Percentiles rank a stretch among this genome's conserved stretches.
phyloP scores from a whole-genome alignment of 1,140 invertebrate genomes.

The Adoxophyes honmai region DNA sequence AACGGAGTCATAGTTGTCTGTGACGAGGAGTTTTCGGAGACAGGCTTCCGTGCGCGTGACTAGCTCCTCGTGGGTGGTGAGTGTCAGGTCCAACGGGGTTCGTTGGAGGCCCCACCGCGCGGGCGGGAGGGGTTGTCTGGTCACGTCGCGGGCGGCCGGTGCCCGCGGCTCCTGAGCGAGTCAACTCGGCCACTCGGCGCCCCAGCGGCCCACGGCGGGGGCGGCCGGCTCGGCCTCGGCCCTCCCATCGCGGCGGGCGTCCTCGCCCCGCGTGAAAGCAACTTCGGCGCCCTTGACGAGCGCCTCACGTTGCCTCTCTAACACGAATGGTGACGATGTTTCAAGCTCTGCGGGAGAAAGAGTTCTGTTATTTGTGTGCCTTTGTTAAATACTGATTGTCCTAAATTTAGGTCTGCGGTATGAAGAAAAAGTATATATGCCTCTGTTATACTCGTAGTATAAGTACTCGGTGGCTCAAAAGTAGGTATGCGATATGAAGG shows the following conservation, averaged over 20 bases:
- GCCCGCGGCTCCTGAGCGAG: slow-evolving; percentile 82
- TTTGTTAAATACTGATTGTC: too few relatives aligned
- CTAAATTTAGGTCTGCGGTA: too few relatives aligned
- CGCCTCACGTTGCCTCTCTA: slow-evolving; percentile 74
- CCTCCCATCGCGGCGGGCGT: slow-evolving; percentile 40
- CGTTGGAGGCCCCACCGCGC: slow-evolving; percentile 77
- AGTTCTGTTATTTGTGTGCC: neutral
- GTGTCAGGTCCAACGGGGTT: slow-evolving; percentile 80
- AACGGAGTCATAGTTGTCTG: slow-evolving; percentile 91
- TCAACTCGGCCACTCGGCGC: slow-evolving; percentile 95
- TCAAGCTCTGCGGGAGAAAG: slow-evolving; percentile 78
- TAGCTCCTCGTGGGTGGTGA: slow-evolving; percentile 85
- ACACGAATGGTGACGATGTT: slow-evolving; percentile 79
- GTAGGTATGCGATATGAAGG: too few relatives aligned
- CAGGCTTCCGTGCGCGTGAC: slow-evolving; percentile 85
- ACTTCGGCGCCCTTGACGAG: slow-evolving; percentile 63
- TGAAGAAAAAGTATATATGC: too few relatives aligned
- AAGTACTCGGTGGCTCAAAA: too few relatives aligned
- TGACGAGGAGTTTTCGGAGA: slow-evolving; percentile 86
- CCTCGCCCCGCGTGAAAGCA: slow-evolving; percentile 62
- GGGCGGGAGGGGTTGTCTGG: slow-evolving; percentile 75
- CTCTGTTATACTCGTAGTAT: too few relatives aligned
- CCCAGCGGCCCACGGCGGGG: slow-evolving; percentile 90
- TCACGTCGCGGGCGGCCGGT: slow-evolving; percentile 54
- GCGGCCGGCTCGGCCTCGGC: slow-evolving; percentile 71